A percentile compares a stretch with the other conserved stretches of the same genome.
Conservation (phyloP, 2,797 vertebrate genomes). For the Pagetopsis macropterus region DNA sequence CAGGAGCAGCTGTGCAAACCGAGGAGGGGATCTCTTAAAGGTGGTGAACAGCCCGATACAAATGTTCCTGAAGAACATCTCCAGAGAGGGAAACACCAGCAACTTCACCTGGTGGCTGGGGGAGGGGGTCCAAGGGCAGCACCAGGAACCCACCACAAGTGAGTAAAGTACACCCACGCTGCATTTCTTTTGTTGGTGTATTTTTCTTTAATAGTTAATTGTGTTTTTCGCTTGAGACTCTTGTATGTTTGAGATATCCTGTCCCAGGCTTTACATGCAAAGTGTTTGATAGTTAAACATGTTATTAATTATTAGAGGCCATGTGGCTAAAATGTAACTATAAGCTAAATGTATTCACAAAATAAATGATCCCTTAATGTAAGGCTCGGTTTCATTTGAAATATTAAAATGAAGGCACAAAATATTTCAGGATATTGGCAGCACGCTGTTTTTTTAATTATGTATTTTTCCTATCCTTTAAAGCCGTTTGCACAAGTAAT, state of each 20-base stretch:
- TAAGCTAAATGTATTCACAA: background rate
- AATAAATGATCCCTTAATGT: background rate
- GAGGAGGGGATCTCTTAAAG: slow-evolving; percentile 75
- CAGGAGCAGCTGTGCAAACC: slow-evolving; percentile 58
- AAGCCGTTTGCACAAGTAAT: background rate
- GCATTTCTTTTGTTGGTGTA: background rate
- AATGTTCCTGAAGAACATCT: slow-evolving; percentile 58
- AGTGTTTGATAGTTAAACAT: background rate
- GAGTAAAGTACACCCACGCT: slow-evolving; percentile 48
- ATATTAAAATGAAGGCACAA: background rate
- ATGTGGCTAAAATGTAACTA: background rate
- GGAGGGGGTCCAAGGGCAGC: slow-evolving; percentile 7
- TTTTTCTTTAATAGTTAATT: slow-evolving; percentile 1
- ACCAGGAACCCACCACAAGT: slow-evolving; percentile 52
- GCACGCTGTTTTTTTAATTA: too few relatives aligned
- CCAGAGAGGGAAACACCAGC: slow-evolving; percentile 7
- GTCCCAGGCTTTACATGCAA: background rate
- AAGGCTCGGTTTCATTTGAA: slow-evolving; percentile 17
- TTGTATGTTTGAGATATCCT: background rate
- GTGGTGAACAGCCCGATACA: slow-evolving; percentile 42
- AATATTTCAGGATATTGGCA: too few relatives aligned
- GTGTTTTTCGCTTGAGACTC: background rate
- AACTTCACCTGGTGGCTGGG: slow-evolving; percentile 79
- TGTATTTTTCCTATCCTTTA: too few relatives aligned
- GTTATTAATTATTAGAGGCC: background rate